These are phyloP conservation scores for Emberiza fucata DNA, from an alignment of 2,113 vertebrate species.

Conservation along the genomic window DNA sequence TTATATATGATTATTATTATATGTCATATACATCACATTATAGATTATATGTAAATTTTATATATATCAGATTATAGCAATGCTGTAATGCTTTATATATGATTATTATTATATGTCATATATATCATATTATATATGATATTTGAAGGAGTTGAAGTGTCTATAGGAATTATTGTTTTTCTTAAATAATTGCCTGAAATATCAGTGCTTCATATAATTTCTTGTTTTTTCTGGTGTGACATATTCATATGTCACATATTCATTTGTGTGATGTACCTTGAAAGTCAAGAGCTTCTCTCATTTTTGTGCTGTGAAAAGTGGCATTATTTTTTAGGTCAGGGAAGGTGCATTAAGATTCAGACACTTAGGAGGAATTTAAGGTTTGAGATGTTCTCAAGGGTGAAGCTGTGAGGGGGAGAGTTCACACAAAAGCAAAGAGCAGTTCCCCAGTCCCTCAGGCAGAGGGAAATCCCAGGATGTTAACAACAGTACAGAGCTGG, in stretches of 20 bases:
- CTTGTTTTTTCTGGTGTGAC: neutral
- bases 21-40: too few relatives aligned
- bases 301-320: neutral
- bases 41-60: too few relatives aligned
- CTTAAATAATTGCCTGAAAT: neutral
- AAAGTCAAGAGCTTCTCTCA: neutral
- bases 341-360: neutral
- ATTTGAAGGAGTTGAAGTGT: neutral
- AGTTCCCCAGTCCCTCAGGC: neutral
- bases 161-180: neutral
- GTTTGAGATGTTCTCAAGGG: neutral
- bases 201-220: neutral
- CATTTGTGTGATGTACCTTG: neutral
- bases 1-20: too few relatives aligned
- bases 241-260: neutral
- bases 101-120: neutral
- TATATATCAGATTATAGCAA: too few relatives aligned
- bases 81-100: too few relatives aligned
- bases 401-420: neutral
- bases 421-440: neutral
- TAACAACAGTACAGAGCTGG: neutral
- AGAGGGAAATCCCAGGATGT: neutral
- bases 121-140: too few relatives aligned
- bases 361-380: neutral
- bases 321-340: neutral